Percentiles rank a stretch among this genome's conserved stretches.
phyloP scores from a whole-genome alignment of 2,113 vertebrate genomes.

The Romanogobio albipinnatus region DNA sequence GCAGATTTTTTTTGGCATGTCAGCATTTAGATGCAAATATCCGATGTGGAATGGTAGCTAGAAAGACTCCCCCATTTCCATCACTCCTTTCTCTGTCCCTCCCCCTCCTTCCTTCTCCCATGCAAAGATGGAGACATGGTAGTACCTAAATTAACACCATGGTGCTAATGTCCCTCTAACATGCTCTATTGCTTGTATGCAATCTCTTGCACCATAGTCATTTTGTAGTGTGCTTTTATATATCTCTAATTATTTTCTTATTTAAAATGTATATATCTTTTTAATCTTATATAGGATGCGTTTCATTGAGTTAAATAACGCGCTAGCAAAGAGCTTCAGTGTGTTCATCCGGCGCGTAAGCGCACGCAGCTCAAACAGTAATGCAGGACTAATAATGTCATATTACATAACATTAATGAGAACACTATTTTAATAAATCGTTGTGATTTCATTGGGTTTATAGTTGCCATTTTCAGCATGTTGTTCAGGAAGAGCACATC shows the following conservation, averaged over 20 bases:
- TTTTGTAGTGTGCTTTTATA: not conserved
- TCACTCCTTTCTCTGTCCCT: not conserved
- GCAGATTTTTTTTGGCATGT: slow-evolving; percentile 61
- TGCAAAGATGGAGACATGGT: slow-evolving; percentile 37
- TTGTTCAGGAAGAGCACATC: no score
- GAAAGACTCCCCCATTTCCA: slow-evolving; percentile 12
- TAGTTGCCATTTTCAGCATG: no score
- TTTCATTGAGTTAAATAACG: no score
- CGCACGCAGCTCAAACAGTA: no score
- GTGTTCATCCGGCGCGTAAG: no score
- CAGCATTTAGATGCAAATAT: slow-evolving; percentile 64
- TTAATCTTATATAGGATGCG: no score
- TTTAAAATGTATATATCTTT: not conserved
- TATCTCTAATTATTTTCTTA: not conserved
- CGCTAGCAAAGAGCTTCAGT: no score
- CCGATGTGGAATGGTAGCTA: slow-evolving; percentile 47
- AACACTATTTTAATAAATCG: no score
- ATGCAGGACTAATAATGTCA: no score
- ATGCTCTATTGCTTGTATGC: not conserved
- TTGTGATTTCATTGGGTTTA: no score
- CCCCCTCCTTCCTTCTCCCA: not conserved
- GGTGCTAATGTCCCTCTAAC: not conserved
- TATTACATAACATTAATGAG: no score
- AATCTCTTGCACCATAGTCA: not conserved
- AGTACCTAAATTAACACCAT: slow-evolving; percentile 51